phyloP scores from a whole-genome alignment of 2,113 vertebrate species.

The Climacteris rufus region DNA sequence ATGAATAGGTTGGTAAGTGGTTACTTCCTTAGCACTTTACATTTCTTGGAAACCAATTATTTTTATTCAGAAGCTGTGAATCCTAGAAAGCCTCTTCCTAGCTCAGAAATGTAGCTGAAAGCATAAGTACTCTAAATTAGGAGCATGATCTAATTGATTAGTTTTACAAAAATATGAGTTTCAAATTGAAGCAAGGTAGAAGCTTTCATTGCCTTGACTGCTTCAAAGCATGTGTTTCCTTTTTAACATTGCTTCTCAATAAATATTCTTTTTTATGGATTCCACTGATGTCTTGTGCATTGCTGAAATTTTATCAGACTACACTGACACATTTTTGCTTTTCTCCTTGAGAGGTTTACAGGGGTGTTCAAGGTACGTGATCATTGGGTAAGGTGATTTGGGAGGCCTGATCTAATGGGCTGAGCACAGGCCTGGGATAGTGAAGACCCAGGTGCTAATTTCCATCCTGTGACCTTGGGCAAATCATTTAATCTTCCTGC shows the following conservation, averaged over 20 bases:
- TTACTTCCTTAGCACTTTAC: slow-evolving; percentile 48
- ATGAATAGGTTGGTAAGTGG: slow-evolving; percentile 34
- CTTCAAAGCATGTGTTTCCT: not conserved
- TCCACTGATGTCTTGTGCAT: not conserved
- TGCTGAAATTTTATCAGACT: not conserved
- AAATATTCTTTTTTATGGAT: slow-evolving; percentile 12
- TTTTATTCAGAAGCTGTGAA: slow-evolving; percentile 50
- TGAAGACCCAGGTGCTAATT: slow-evolving; percentile 16
- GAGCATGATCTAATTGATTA: slow-evolving; percentile 27
- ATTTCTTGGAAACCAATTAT: slow-evolving; percentile 55
- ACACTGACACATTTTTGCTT: not conserved
- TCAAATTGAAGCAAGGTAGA: not conserved
- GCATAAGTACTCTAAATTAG: slow-evolving; percentile 10
- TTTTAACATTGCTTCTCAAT: slow-evolving; percentile 1
- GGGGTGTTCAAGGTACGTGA: not conserved
- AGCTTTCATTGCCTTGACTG: not conserved
- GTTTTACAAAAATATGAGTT: not conserved
- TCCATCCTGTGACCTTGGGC: slow-evolving; percentile 43
- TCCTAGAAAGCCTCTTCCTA: slow-evolving; percentile 9
- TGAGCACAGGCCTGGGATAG: not conserved
- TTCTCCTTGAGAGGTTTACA: not conserved
- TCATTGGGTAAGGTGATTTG: not conserved
- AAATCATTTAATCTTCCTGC: slow-evolving; percentile 31
- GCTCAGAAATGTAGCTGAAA: slow-evolving; percentile 24
- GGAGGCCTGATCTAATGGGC: not conserved